These are phyloP conservation scores for Drosophila lowei DNA, from an alignment of 1,140 invertebrate species.

Conservation along the genomic window DNA sequence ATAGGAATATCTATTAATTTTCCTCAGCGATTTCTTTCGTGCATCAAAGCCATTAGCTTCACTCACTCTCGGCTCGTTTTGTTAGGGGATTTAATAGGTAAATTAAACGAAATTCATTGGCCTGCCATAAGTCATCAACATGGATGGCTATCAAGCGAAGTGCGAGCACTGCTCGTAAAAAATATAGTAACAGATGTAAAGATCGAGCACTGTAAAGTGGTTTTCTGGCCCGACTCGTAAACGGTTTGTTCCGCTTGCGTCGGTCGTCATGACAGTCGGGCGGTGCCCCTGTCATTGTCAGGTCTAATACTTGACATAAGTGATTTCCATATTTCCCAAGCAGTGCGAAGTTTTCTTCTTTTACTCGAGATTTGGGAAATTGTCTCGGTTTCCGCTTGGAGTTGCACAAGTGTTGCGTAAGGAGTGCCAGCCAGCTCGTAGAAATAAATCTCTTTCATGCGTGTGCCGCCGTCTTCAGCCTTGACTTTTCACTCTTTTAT, in stretches of 20 bases:
- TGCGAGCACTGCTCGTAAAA: slow-evolving; percentile 10
- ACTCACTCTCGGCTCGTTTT: slow-evolving; percentile 21
- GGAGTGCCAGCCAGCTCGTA: slow-evolving; percentile 14
- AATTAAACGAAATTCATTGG: slow-evolving; percentile 44
- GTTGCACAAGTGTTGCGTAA: slow-evolving; percentile 62
- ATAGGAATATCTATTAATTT: slow-evolving; percentile 17
- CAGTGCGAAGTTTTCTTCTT: slow-evolving; percentile 22
- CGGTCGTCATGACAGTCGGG: neutral
- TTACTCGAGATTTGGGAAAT: slow-evolving; percentile 32
- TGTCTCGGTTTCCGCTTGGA: slow-evolving; percentile 52
- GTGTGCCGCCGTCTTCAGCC: slow-evolving; percentile 36
- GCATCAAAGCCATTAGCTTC: slow-evolving; percentile 14
- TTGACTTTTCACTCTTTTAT: slow-evolving; percentile 62
- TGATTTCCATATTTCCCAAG: slow-evolving; percentile 12
- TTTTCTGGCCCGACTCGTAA: neutral
- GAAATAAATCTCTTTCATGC: slow-evolving; percentile 33
- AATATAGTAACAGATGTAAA: slow-evolving; percentile 9
- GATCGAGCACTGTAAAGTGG: slow-evolving; percentile 14
- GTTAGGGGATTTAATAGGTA: slow-evolving; percentile 31
- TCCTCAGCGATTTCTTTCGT: slow-evolving; percentile 29
- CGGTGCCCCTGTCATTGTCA: slow-evolving; percentile 4
- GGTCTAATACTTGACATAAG: slow-evolving; percentile 20
- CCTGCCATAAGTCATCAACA: slow-evolving; percentile 31
- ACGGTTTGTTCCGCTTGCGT: slow-evolving; percentile 37
- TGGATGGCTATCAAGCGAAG: slow-evolving; percentile 30